Evolutionary conservation across 2,113 vertebrate genomes (phyloP), one percentile per base, ranked within the genome.

Genomic region (Ranitomeya imitator): DNA sequence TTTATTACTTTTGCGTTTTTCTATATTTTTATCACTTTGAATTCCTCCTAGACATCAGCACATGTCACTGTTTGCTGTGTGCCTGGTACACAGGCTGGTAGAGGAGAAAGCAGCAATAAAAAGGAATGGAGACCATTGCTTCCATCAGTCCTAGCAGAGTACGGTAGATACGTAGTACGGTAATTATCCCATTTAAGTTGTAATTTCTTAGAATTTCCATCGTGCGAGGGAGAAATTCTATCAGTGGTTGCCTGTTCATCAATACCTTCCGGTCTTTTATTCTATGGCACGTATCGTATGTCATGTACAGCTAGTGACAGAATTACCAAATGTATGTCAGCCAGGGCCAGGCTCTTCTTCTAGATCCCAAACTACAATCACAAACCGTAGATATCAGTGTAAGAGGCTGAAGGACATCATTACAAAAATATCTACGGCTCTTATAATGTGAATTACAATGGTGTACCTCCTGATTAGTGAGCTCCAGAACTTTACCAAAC

Each of bases 121-220:
- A n/a, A 9, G 12, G 54, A 69, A 23, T 83, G 45, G 19, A 54
- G 65, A 71, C 52, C 63, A 10, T 12, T 83, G 18, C 16, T 52
- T 65, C 51, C 59, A 65, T 9, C 51, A 31, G 6, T 69, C 26
- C 26, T 69, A 45, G 18, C 37, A 4, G 37, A 69, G 21, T n/a
- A n/a, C n/a, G n/a, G n/a, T 55, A 26, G 52, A 67, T 26, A 84
- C n/a, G 55, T 54, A 69, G 23, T 57, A 31, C 59, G 23, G 63
- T 23, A 84, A 84, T 71, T 71, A 71, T 69, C 51, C 12, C 52
- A 63, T 63, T 82, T 45, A 82, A 12, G 31, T 11, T 61, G 37
- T 83, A 51, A 51, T 65, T 79, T 83, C 60, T 31, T 51, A 45
- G 19, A 83, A 60, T 83, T 83, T 65, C 16, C 60, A 63, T 83